Evolutionary conservation across 2,888 invertebrate genomes (phyloP).

Genomic region (Himalopsyche anomala): DNA sequence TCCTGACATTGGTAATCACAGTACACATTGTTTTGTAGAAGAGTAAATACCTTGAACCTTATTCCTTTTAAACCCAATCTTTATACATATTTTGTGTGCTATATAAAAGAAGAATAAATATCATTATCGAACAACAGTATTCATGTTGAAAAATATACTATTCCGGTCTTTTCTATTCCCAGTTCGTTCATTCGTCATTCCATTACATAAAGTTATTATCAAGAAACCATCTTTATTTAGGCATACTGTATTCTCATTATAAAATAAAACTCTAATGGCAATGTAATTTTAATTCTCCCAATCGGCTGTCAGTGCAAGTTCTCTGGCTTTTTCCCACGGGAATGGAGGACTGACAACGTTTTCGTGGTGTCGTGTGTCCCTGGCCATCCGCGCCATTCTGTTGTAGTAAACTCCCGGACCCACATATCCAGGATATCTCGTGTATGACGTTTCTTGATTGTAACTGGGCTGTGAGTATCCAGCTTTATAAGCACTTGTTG

Average conservation of each 20-base stretch:
- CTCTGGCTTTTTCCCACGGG: constrained; percentile 87
- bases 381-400: constrained; percentile 71
- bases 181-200: background rate
- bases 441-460: constrained; percentile 74
- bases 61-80: too few species aligned
- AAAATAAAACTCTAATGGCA: constrained; percentile 37
- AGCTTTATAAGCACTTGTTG: constrained; percentile 75
- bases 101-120: too few species aligned
- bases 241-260: background rate
- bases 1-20: too few species aligned
- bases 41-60: too few species aligned
- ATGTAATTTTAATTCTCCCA: constrained; percentile 76
- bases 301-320: constrained; percentile 81
- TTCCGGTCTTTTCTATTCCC: too few species aligned
- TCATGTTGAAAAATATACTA: too few species aligned
- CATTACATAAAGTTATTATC: background rate
- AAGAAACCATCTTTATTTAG: background rate
- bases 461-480: constrained; percentile 75
- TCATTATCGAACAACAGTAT: too few species aligned
- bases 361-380: constrained; percentile 70
- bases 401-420: constrained; percentile 72
- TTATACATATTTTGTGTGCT: too few species aligned
- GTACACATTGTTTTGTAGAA: too few species aligned
- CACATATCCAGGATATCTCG: constrained; percentile 73
- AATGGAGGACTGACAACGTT: constrained; percentile 79